Percentiles rank a stretch among this genome's conserved stretches.
phyloP scores from a whole-genome alignment of 2,888 invertebrate genomes.

The Oasisia sp. region DNA sequence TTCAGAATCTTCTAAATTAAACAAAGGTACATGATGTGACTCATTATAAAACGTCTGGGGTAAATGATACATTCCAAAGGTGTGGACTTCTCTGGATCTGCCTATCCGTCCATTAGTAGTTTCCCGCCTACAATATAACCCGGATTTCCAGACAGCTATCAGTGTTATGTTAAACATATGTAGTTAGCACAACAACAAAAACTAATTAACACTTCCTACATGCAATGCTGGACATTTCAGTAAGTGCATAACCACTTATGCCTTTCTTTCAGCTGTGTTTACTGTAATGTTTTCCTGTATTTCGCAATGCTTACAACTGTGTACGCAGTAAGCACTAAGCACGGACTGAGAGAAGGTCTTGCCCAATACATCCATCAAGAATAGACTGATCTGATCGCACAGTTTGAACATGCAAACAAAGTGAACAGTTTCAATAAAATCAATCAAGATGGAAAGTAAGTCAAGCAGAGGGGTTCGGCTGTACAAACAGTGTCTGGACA shows the following conservation, averaged over 20 bases:
- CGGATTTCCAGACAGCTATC: too few species aligned
- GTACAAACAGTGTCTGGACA: background rate
- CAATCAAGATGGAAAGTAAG: background rate
- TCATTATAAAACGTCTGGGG: too few species aligned
- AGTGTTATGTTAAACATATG: background rate
- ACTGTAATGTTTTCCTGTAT: background rate
- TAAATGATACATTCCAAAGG: too few species aligned
- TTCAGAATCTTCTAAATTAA: too few species aligned
- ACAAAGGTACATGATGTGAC: too few species aligned
- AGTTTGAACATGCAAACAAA: background rate
- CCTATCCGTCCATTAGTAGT: too few species aligned
- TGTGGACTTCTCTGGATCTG: too few species aligned
- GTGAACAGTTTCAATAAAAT: background rate
- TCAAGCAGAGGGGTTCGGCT: background rate
- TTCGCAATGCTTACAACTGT: background rate
- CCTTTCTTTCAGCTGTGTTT: background rate
- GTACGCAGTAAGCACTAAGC: background rate
- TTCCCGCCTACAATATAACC: too few species aligned
- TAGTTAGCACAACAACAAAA: background rate
- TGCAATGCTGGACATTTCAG: background rate
- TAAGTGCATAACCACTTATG: background rate
- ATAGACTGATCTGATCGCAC: background rate
- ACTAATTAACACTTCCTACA: background rate
- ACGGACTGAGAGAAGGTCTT: background rate
- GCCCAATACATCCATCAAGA: background rate